phyloP scores from a whole-genome alignment of 2,797 vertebrate species.

The Xerus rutilus region DNA sequence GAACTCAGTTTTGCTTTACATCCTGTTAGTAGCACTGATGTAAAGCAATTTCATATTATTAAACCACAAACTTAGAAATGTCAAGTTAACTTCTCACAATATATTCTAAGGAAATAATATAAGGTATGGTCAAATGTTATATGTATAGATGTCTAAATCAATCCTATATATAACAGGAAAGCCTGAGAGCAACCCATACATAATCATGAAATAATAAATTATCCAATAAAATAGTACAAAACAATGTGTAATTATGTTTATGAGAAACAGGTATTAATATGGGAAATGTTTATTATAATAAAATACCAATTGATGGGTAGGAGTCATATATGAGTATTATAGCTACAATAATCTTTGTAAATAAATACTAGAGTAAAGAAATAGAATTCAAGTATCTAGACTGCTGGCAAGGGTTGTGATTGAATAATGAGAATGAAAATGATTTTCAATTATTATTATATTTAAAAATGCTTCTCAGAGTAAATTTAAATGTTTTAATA shows the following conservation, averaged over 20 bases:
- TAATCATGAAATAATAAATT: conserved; percentile 1
- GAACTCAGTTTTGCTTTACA: neutral
- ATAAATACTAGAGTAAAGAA: conserved; percentile 1
- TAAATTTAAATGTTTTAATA: neutral
- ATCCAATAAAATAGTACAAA: neutral
- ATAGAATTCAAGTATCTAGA: neutral
- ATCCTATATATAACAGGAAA: neutral
- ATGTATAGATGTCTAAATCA: neutral
- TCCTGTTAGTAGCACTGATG: neutral
- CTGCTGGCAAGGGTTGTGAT: neutral
- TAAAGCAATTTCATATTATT: neutral
- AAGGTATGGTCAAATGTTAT: neutral
- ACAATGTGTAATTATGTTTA: neutral
- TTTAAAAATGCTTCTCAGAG: neutral
- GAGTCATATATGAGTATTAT: neutral
- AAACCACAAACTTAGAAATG: neutral
- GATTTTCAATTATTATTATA: neutral
- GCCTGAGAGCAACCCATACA: neutral
- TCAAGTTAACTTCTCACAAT: neutral
- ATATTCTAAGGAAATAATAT: neutral
- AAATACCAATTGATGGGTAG: neutral
- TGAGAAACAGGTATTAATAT: neutral
- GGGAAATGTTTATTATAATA: conserved; percentile 7
- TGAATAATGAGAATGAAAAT: neutral
- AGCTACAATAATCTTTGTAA: neutral